Base-by-base conservation (phyloP, 2,888 invertebrate species). In the Axea sp. region DNA sequence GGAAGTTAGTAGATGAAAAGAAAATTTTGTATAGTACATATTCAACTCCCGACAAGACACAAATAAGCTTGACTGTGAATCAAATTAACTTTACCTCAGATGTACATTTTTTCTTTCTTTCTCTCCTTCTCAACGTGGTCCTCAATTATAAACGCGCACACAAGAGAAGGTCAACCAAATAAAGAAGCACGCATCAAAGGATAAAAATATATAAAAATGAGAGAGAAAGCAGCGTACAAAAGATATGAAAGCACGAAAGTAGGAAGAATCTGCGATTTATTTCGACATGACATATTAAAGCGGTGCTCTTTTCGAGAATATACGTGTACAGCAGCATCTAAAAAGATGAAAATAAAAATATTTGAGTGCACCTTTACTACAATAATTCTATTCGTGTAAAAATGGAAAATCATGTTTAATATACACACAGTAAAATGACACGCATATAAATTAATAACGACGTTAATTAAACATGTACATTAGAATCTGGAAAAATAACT, bases 241-340 rank as follows among this genome's bases (percentile, higher is more conserved):
- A 69, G 65, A 65, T 68, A 71, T 55, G 43, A 53, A 69, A 62
- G 60, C 62, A 53, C 45, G 28, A 59, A 60, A 62, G 53, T 47
- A 62, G 53, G 39, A 57, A 49, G 49, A 41, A 59, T 59, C 57
- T 57, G 59, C 65, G 71, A 75, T 75, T 75, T 75, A 75, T 71
- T 75, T 68, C 64, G 68, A 72, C 74, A 53, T 60, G 75, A 72
- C 74, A 53, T 75, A 71, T 71, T 59, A 71, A 75, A 65, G 59
- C 53, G 65, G 39, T 30, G 28, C 57, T 67, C 57, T 62, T 75
- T 75, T 75, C 51, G 64, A 41, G 57, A 26, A 55, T 62, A 51
- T 49, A 11, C 33, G 55, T 35, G 62, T 15, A 65, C 59, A 39
- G 64, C 39, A 19, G 14, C 31, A 39, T 43, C 53, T 53, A 55